A percentile compares a stretch with the other conserved stretches of the same genome.
Conservation (phyloP, 2,888 invertebrate genomes). For the Biston betularia region DNA sequence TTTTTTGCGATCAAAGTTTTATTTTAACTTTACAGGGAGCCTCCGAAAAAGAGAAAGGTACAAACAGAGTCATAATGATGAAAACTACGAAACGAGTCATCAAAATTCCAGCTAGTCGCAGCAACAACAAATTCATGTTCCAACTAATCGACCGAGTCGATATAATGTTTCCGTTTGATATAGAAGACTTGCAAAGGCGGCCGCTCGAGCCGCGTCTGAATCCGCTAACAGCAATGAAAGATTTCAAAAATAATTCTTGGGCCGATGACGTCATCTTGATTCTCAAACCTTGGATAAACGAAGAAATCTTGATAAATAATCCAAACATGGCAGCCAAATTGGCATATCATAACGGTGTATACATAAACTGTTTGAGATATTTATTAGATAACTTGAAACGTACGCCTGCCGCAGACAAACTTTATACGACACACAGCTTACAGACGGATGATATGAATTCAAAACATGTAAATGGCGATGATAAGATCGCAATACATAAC, state of each 20-base stretch:
- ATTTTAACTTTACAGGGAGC: slow-evolving; percentile 71
- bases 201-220: slow-evolving; percentile 66
- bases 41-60: slow-evolving; percentile 85
- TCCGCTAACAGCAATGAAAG: slow-evolving; percentile 64
- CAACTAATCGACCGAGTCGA: slow-evolving; percentile 74
- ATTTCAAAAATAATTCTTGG: slow-evolving; percentile 76
- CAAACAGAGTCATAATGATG: slow-evolving; percentile 88
- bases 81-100: slow-evolving; percentile 91
- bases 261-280: slow-evolving; percentile 71
- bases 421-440: slow-evolving; percentile 66
- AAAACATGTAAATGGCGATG: slow-evolving; percentile 57
- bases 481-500: slow-evolving; percentile 68
- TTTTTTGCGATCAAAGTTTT: too few relatives aligned
- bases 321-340: slow-evolving; percentile 77
- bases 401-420: slow-evolving; percentile 50
- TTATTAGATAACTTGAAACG: slow-evolving; percentile 66
- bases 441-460: slow-evolving; percentile 40
- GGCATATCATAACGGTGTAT: slow-evolving; percentile 69
- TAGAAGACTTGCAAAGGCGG: slow-evolving; percentile 63
- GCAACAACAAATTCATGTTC: slow-evolving; percentile 73
- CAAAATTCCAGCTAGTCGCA: slow-evolving; percentile 85
- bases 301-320: slow-evolving; percentile 62
- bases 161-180: slow-evolving; percentile 75
- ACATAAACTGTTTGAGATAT: slow-evolving; percentile 68
- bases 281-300: slow-evolving; percentile 72